Percentiles rank a stretch among this genome's conserved stretches.
Evolutionary conservation across 1,140 invertebrate genomes (phyloP).

Genomic region (Macrocentrus cingulum): DNA sequence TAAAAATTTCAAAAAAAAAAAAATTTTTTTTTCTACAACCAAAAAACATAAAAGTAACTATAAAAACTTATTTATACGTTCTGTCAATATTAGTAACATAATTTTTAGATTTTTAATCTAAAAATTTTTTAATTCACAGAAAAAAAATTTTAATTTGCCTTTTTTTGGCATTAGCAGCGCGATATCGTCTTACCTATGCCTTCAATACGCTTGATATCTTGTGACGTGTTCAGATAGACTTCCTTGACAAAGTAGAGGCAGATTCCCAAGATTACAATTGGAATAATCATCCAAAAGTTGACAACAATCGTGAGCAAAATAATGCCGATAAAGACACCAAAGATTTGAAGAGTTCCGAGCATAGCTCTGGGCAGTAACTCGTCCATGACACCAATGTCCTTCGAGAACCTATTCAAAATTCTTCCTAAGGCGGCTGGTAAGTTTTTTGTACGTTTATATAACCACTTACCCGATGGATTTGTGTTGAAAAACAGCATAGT

Average conservation of each 20-base stretch:
- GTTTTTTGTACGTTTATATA: background rate
- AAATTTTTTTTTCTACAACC: too few relatives aligned
- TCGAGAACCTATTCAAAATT: slow-evolving; percentile 51
- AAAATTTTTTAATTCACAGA: too few relatives aligned
- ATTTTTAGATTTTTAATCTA: too few relatives aligned
- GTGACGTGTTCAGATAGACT: slow-evolving; percentile 66
- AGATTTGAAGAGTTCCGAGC: slow-evolving; percentile 66
- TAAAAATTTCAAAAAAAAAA: too few relatives aligned
- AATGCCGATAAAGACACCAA: slow-evolving; percentile 52
- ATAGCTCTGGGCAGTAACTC: slow-evolving; percentile 68
- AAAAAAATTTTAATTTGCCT: too few relatives aligned
- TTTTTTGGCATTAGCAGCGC: too few relatives aligned
- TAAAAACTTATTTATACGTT: too few relatives aligned
- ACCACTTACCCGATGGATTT: slow-evolving; percentile 69
- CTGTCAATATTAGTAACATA: too few relatives aligned
- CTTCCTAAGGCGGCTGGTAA: slow-evolving; percentile 21
- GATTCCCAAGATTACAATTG: slow-evolving; percentile 59
- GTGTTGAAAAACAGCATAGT: slow-evolving; percentile 85
- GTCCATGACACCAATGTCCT: slow-evolving; percentile 64
- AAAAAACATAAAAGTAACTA: too few relatives aligned
- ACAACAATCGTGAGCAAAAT: slow-evolving; percentile 61
- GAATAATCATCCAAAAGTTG: slow-evolving; percentile 63
- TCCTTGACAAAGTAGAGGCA: slow-evolving; percentile 60
- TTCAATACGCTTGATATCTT: slow-evolving; percentile 64
- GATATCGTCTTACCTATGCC: slow-evolving; percentile 59